Evolutionary conservation across 2,113 vertebrate genomes (phyloP).

Genomic region (Ciconia maguari): DNA sequence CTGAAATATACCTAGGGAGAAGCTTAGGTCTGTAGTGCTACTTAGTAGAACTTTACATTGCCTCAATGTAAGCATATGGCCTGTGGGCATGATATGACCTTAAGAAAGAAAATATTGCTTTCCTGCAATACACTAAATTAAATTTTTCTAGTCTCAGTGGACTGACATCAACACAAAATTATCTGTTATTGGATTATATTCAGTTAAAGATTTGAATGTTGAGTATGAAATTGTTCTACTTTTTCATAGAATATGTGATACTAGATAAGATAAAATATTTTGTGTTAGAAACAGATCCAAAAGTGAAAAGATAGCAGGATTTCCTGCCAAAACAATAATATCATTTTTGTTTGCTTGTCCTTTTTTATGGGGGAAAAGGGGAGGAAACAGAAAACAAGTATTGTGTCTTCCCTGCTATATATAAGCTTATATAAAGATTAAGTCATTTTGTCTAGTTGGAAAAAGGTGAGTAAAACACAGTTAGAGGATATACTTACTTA

Average conservation of each 20-base stretch:
- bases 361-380: not conserved
- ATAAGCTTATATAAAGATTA: not conserved
- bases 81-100: not conserved
- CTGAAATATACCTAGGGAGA: not conserved
- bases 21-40: not conserved
- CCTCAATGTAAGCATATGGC: not conserved
- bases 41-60: not conserved
- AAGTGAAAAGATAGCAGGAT: not conserved
- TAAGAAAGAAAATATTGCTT: not conserved
- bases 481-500: not conserved
- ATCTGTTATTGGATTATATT: not conserved
- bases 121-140: not conserved
- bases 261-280: not conserved
- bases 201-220: not conserved
- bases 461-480: not conserved
- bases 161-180: not conserved
- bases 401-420: not conserved
- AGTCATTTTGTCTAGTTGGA: not conserved
- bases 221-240: not conserved
- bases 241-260: not conserved
- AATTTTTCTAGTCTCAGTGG: not conserved
- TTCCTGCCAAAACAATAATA: not conserved
- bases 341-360: not conserved
- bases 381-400: not conserved
- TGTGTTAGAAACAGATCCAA: not conserved